Evolutionary conservation across 2,113 vertebrate species (phyloP).

Genomic region (Thalassoma bifasciatum): DNA sequence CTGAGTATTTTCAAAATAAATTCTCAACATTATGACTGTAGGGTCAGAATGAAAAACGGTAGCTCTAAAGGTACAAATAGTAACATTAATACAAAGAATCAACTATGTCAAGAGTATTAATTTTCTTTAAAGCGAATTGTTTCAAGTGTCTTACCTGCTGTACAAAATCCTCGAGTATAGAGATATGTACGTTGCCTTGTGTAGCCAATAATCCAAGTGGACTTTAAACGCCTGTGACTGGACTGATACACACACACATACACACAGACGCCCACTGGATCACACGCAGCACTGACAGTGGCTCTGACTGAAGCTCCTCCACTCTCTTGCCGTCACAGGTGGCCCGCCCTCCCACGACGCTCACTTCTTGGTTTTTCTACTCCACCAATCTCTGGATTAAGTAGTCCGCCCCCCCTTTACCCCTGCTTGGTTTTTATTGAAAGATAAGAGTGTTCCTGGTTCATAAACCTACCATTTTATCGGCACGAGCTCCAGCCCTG

Average conservation of each 20-base stretch:
- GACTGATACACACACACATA: neutral
- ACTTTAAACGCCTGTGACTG: constrained; percentile 46
- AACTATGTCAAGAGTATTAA: neutral
- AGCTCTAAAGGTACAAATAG: neutral
- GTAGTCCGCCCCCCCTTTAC: too few relatives aligned
- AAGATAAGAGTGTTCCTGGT: neutral
- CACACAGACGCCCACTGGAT: constrained; percentile 18
- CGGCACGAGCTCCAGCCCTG: neutral
- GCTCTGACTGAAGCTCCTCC: constrained; percentile 15
- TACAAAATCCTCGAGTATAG: neutral
- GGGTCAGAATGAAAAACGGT: neutral
- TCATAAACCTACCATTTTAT: neutral
- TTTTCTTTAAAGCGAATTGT: neutral
- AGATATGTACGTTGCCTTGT: constrained; percentile 15
- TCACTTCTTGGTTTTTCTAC: constrained; percentile 1
- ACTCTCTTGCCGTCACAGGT: constrained; percentile 70
- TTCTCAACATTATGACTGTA: too few relatives aligned
- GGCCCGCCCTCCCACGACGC: constrained; percentile 51
- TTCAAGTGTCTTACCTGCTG: constrained; percentile 49
- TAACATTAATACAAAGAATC: neutral
- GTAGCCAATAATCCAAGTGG: constrained; percentile 47
- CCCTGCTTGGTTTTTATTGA: neutral
- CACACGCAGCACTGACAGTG: neutral
- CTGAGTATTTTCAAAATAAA: neutral
- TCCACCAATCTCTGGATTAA: neutral